Conservation (phyloP, 2,888 invertebrate species). For the Cenopis cana region DNA sequence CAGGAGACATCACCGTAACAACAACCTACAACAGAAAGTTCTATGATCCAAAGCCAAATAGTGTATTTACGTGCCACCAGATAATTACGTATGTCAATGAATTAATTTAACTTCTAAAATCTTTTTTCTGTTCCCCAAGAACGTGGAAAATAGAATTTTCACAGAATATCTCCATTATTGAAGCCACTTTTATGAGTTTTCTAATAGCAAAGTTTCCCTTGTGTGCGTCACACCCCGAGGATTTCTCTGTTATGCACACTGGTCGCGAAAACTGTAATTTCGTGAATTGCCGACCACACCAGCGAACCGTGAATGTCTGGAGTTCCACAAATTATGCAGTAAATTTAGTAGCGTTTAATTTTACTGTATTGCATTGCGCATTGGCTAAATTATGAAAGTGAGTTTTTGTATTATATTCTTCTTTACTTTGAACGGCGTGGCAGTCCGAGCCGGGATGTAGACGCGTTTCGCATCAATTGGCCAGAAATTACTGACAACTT, state of each 20-base stretch:
- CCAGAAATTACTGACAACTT: too few species aligned
- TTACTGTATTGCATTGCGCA: slow-evolving; percentile 8
- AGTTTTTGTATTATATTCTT: background rate
- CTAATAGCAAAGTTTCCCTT: slow-evolving; percentile 22
- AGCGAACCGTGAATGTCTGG: slow-evolving; percentile 43
- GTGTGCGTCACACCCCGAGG: slow-evolving; percentile 44
- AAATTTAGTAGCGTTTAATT: slow-evolving; percentile 22
- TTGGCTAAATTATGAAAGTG: background rate
- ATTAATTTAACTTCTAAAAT: background rate
- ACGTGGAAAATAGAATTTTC: background rate
- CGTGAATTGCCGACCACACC: slow-evolving; percentile 49
- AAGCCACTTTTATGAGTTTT: slow-evolving; percentile 7
- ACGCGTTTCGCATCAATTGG: too few species aligned
- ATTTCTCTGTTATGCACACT: slow-evolving; percentile 51
- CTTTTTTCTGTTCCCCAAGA: background rate
- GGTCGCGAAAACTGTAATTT: slow-evolving; percentile 57
- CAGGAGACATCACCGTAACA: background rate
- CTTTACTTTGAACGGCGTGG: too few species aligned
- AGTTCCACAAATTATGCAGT: slow-evolving; percentile 37
- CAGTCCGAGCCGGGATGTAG: too few species aligned
- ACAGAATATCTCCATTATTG: background rate
- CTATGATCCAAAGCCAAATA: background rate
- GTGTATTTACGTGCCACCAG: background rate
- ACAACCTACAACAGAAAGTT: background rate
- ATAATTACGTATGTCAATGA: background rate